A percentile compares a stretch with the other conserved stretches of the same genome.
These are phyloP conservation scores for Paracyclopina nana DNA, from an alignment of 1,140 invertebrate species.

Conservation along the genomic window DNA sequence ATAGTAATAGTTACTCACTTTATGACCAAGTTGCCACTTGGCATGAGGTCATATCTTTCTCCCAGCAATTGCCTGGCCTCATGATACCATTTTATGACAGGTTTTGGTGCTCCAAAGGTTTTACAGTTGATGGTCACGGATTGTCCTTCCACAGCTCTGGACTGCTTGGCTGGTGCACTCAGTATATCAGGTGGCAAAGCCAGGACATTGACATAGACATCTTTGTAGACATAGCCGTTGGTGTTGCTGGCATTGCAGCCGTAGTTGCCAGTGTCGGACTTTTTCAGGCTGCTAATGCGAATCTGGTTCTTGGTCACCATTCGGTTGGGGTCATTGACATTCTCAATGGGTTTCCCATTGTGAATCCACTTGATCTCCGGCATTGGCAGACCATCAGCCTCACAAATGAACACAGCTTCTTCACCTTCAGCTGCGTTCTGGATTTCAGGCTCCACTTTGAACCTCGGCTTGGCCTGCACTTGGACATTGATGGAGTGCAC, in stretches of 20 bases:
- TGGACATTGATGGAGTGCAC: constrained; percentile 61
- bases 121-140: constrained; percentile 63
- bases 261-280: constrained; percentile 77
- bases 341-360: constrained; percentile 70
- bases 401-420: constrained; percentile 61
- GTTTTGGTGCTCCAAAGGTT: constrained; percentile 87
- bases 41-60: constrained; percentile 47
- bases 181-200: constrained; percentile 75
- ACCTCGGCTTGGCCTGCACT: constrained; percentile 65
- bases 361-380: constrained; percentile 90
- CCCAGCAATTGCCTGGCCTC: constrained; percentile 61
- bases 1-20: too few relatives aligned
- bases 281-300: constrained; percentile 54
- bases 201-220: constrained; percentile 92
- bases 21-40: constrained; percentile 66
- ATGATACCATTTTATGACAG: constrained; percentile 77
- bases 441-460: constrained; percentile 71
- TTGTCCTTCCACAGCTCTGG: constrained; percentile 54
- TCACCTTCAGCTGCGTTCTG: constrained; percentile 80
- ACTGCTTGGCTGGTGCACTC: constrained; percentile 50
- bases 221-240: constrained; percentile 92
- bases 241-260: constrained; percentile 97
- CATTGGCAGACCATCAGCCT: constrained; percentile 62
- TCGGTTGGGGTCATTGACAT: constrained; percentile 40
- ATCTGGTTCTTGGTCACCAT: constrained; percentile 48